Evolutionary conservation across 2,113 vertebrate species (phyloP).

Genomic region (Barnardius zonarius): DNA sequence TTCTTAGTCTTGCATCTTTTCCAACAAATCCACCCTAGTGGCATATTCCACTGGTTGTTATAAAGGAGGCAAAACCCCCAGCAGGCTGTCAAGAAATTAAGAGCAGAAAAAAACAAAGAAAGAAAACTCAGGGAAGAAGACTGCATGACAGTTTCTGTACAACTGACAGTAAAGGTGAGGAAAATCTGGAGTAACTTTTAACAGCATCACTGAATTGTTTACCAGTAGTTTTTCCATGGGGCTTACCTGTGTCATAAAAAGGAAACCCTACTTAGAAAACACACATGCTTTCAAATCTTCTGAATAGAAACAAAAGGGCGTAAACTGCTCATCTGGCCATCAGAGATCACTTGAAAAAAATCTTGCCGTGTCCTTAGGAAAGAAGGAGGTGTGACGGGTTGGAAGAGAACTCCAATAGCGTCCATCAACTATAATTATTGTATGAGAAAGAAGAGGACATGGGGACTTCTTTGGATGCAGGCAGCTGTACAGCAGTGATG

Average conservation of each 20-base stretch:
- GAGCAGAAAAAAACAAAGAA: not conserved
- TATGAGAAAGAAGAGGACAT: not conserved
- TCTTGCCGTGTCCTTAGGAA: not conserved
- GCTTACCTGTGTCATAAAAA: not conserved
- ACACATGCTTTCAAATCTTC: not conserved
- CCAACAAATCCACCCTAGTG: not conserved
- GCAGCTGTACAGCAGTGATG: not conserved
- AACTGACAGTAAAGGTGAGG: not conserved
- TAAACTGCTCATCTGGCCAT: not conserved
- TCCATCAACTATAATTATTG: not conserved
- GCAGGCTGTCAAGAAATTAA: not conserved
- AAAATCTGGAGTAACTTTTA: not conserved
- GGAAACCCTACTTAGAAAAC: not conserved
- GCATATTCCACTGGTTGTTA: not conserved
- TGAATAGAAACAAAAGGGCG: not conserved
- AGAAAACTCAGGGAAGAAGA: not conserved
- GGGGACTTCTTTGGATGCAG: not conserved
- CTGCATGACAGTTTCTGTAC: not conserved
- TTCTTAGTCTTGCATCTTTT: not conserved
- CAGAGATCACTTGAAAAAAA: not conserved
- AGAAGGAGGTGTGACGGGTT: not conserved
- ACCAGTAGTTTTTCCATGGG: not conserved
- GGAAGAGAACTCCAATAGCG: not conserved
- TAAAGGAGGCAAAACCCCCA: not conserved
- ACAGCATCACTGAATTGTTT: not conserved